A percentile compares a stretch with the other conserved stretches of the same genome.
Evolutionary conservation across 2,797 vertebrate species (phyloP).

Genomic region (Pteronotus mesoamericanus): DNA sequence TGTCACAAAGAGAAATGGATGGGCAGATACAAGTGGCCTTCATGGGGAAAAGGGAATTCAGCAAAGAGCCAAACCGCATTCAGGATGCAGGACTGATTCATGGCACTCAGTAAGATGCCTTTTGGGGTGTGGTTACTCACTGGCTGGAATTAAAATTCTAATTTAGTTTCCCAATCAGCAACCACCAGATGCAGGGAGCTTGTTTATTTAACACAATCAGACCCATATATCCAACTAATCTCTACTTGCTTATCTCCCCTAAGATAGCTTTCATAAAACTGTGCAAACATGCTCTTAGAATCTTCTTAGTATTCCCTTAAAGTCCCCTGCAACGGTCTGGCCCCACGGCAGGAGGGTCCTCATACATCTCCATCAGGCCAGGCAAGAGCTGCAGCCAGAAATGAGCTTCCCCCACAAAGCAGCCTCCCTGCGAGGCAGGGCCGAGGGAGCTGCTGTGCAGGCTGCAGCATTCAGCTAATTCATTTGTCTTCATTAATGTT

Average conservation of each 20-base stretch:
- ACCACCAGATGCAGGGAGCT: neutral
- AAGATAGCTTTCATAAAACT: neutral
- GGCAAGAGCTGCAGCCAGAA: neutral
- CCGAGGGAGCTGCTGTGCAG: slow-evolving; percentile 32
- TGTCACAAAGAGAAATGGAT: slow-evolving; percentile 31
- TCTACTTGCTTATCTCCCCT: neutral
- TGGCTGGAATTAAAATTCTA: slow-evolving; percentile 47
- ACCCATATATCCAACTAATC: neutral
- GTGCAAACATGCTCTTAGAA: neutral
- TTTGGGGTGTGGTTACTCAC: neutral
- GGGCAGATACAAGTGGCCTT: neutral
- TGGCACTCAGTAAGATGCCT: neutral
- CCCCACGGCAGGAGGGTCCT: neutral
- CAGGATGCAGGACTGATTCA: neutral
- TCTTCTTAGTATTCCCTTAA: slow-evolving; percentile 6
- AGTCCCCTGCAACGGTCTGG: neutral
- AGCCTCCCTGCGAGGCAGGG: neutral
- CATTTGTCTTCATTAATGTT: slow-evolving; percentile 71
- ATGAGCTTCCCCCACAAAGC: neutral
- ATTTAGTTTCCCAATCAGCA: slow-evolving; percentile 1
- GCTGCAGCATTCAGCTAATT: slow-evolving; percentile 24
- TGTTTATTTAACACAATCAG: slow-evolving; percentile 47
- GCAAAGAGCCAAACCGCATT: neutral
- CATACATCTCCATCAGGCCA: slow-evolving; percentile 4
- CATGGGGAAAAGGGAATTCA: neutral